Evolutionary conservation across 2,797 vertebrate species (phyloP).

Genomic region (Rhinatrema bivittatum): DNA sequence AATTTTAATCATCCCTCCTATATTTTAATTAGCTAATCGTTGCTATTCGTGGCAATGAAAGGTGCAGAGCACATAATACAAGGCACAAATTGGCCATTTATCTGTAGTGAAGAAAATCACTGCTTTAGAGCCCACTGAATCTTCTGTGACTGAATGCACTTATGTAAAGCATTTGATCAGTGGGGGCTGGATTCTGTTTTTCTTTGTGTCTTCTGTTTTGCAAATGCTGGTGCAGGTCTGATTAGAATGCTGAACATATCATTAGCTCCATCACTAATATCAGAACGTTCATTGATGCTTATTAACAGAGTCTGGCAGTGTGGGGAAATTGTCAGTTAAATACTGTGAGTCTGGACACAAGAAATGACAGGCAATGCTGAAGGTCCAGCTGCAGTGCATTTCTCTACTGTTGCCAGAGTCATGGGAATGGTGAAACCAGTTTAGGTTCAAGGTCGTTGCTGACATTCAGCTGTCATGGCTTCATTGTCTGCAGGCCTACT

Average conservation of each 20-base stretch:
- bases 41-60: slow-evolving; percentile 21
- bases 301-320: slow-evolving; percentile 25
- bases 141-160: slow-evolving; percentile 8
- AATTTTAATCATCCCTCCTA: slow-evolving; percentile 18
- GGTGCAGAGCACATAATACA: slow-evolving; percentile 1
- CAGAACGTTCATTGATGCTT: slow-evolving; percentile 16
- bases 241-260: slow-evolving; percentile 39
- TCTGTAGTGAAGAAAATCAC: slow-evolving; percentile 3
- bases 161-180: slow-evolving; percentile 14
- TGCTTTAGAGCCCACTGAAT: slow-evolving; percentile 3
- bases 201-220: slow-evolving; percentile 25
- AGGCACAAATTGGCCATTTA: slow-evolving; percentile 13
- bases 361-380: slow-evolving; percentile 27
- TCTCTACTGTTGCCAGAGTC: slow-evolving; percentile 52
- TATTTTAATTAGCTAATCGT: slow-evolving; percentile 33
- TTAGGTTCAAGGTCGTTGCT: slow-evolving; percentile 75
- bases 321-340: slow-evolving; percentile 35
- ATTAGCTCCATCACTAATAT: slow-evolving; percentile 31
- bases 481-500: slow-evolving; percentile 61
- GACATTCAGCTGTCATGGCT: slow-evolving; percentile 71
- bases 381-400: slow-evolving; percentile 30
- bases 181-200: slow-evolving; percentile 10
- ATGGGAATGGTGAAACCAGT: slow-evolving; percentile 63
- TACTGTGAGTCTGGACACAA: slow-evolving; percentile 5
- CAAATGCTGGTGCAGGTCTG: slow-evolving; percentile 20